phyloP scores from a whole-genome alignment of 2,797 vertebrate species.

The Heliangelus exortis region DNA sequence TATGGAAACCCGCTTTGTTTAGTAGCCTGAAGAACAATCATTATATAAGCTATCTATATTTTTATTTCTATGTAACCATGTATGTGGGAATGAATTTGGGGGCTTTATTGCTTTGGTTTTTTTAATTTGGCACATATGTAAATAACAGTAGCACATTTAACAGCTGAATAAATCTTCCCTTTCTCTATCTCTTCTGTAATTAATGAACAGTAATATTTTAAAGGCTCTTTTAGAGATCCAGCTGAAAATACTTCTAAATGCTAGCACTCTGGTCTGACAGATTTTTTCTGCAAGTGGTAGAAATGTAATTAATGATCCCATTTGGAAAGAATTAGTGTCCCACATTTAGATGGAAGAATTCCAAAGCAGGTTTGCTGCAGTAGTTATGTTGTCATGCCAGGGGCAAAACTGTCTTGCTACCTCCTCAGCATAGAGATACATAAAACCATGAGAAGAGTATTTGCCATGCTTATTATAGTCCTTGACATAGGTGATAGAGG shows the following conservation, averaged over 20 bases:
- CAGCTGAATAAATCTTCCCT: background rate
- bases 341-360: background rate
- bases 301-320: background rate
- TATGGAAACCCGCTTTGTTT: background rate
- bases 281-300: background rate
- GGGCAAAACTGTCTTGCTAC: accelerated
- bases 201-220: background rate
- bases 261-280: background rate
- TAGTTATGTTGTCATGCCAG: background rate
- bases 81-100: background rate
- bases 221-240: background rate
- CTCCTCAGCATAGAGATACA: background rate
- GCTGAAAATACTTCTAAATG: background rate
- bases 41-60: background rate
- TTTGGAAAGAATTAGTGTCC: background rate
- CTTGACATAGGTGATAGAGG: background rate
- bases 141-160: background rate
- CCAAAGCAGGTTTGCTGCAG: background rate
- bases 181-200: background rate
- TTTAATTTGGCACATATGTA: background rate
- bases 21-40: background rate
- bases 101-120: too few relatives aligned
- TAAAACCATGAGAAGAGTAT: background rate
- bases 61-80: background rate
- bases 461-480: background rate